These are phyloP conservation scores for Drosophila fulvimacula DNA, from an alignment of 2,888 invertebrate genomes.

Conservation along the genomic window DNA sequence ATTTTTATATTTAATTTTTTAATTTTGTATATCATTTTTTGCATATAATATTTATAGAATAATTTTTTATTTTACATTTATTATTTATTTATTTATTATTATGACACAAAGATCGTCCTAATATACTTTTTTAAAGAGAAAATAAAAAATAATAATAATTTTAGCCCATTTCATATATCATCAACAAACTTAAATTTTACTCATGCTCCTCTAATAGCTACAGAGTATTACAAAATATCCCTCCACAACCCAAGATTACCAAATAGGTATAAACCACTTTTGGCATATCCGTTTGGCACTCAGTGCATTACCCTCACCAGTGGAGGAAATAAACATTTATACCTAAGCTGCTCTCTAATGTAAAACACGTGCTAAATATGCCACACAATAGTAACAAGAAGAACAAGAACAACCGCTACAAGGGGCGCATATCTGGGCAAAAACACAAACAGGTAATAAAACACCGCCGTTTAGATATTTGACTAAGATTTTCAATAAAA, in stretches of 20 bases:
- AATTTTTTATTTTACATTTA: no score
- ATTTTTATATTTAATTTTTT: no score
- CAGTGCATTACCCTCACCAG: constrained; percentile 4
- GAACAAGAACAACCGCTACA: constrained; percentile 1
- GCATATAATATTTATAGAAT: no score
- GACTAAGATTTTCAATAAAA: constrained; percentile 80
- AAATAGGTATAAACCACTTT: constrained; percentile 14
- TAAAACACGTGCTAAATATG: constrained; percentile 68
- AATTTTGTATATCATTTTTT: no score
- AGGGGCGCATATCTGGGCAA: constrained; percentile 1
- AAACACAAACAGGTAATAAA: constrained; percentile 70
- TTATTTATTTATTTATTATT: no score
- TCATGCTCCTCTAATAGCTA: background rate
- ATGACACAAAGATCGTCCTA: no score
- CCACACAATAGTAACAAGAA: constrained; percentile 21
- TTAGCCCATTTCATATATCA: background rate
- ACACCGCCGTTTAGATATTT: constrained; percentile 77
- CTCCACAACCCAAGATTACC: background rate
- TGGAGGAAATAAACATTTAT: constrained; percentile 25
- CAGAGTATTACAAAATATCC: background rate
- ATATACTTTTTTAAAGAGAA: no score
- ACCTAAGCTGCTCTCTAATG: constrained; percentile 49
- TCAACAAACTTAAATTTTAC: no score
- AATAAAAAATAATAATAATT: no score
- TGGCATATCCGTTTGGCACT: background rate